Evolutionary conservation across 2,113 vertebrate species (phyloP).

Genomic region (Macrotus californicus): DNA sequence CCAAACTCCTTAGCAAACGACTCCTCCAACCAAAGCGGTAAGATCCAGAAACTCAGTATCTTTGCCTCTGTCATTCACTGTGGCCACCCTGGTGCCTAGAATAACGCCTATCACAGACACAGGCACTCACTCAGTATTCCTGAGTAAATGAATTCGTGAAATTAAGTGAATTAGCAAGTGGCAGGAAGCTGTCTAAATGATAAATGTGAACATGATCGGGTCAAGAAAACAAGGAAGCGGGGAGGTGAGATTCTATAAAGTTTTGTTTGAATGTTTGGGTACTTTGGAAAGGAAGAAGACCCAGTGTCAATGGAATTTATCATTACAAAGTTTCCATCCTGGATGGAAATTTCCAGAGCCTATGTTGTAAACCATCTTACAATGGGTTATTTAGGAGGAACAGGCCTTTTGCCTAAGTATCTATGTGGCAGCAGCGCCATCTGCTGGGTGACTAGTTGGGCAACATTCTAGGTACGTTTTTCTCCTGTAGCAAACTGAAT

Average conservation of each 20-base stretch:
- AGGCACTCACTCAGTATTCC: neutral
- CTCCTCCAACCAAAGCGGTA: neutral
- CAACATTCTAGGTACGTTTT: neutral
- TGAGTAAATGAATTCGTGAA: neutral
- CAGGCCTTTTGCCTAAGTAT: neutral
- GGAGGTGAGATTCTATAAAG: neutral
- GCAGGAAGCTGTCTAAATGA: neutral
- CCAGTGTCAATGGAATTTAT: neutral
- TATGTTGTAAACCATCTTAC: constrained; percentile 20
- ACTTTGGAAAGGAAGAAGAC: neutral
- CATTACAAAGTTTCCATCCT: neutral
- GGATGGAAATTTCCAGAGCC: constrained; percentile 24
- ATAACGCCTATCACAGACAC: neutral
- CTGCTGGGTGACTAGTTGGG: constrained; percentile 62
- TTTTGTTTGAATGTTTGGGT: neutral
- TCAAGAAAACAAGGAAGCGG: neutral
- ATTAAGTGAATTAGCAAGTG: neutral
- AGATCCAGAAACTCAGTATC: neutral
- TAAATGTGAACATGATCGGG: neutral
- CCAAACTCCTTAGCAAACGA: neutral
- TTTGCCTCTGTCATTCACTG: neutral
- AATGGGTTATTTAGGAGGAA: constrained; percentile 30
- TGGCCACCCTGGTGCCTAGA: neutral
- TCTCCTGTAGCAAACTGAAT: constrained; percentile 20
- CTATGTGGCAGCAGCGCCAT: constrained; percentile 62